A percentile compares a stretch with the other conserved stretches of the same genome.
Evolutionary conservation across 2,888 invertebrate species (phyloP).

Genomic region (Polymixis lichenea): DNA sequence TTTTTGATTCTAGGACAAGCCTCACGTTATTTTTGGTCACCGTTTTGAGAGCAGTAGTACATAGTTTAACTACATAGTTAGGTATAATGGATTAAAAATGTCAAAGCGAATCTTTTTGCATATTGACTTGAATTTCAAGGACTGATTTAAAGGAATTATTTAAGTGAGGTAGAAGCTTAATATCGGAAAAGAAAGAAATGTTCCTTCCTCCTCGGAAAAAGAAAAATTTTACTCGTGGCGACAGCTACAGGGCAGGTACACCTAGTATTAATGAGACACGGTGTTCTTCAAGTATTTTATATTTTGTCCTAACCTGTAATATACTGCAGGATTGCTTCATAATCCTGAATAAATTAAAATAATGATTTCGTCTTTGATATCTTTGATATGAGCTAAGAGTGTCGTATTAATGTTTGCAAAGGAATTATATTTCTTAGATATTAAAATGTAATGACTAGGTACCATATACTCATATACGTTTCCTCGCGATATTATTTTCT

Average conservation of each 20-base stretch:
- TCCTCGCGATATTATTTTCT: slow-evolving; percentile 1
- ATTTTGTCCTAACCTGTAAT: not conserved
- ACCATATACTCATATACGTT: not conserved
- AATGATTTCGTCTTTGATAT: slow-evolving; percentile 14
- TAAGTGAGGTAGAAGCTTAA: not conserved
- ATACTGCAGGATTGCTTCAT: slow-evolving; percentile 8
- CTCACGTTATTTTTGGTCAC: too few relatives aligned
- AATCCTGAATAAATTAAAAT: slow-evolving; percentile 45
- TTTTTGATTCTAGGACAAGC: too few relatives aligned
- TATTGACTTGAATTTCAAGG: not conserved
- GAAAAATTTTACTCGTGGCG: not conserved
- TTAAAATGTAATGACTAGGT: slow-evolving; percentile 15
- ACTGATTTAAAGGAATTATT: slow-evolving; percentile 1
- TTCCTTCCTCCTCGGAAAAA: not conserved
- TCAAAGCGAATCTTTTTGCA: not conserved
- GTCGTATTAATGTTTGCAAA: slow-evolving; percentile 38
- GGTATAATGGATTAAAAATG: not conserved
- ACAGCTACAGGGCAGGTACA: not conserved
- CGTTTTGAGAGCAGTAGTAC: too few relatives aligned
- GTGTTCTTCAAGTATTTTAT: not conserved
- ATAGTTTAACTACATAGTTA: not conserved
- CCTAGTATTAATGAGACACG: not conserved
- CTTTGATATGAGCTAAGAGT: slow-evolving; percentile 7
- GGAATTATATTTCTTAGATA: slow-evolving; percentile 17
- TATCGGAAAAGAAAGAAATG: not conserved